phyloP scores from a whole-genome alignment of 2,888 invertebrate species.

The Zele albiditarsus region DNA sequence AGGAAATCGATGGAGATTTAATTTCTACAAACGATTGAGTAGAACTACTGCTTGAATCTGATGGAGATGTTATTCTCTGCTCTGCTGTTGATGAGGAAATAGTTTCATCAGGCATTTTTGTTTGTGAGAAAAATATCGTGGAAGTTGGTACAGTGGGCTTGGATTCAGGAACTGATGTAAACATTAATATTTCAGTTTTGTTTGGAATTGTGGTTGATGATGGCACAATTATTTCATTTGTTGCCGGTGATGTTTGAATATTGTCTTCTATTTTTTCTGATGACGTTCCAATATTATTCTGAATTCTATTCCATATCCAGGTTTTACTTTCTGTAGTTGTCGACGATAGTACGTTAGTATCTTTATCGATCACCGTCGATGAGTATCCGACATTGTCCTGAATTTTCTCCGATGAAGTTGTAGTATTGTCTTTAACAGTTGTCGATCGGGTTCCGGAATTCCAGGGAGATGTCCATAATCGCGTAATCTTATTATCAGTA shows the following conservation, averaged over 20 bases:
- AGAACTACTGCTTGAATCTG: neutral
- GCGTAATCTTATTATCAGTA: no score
- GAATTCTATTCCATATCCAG: neutral
- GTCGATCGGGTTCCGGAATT: no score
- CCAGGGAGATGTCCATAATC: no score
- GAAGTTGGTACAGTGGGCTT: neutral
- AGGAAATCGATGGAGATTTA: neutral
- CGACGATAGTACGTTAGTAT: neutral
- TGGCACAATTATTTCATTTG: neutral
- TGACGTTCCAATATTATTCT: neutral
- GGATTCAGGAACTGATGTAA: neutral
- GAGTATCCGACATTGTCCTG: neutral
- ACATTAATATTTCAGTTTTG: neutral
- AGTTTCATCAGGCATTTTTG: conserved; percentile 3
- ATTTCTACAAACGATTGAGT: neutral
- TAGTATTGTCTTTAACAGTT: no score
- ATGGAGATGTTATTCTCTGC: neutral
- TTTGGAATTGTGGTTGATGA: neutral
- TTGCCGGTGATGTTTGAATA: no score
- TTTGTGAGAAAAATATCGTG: neutral
- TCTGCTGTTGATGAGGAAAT: neutral
- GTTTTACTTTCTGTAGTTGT: neutral
- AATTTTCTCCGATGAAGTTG: no score
- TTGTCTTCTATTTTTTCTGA: no score
- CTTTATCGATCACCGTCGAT: neutral